Evolutionary conservation across 2,888 invertebrate genomes (phyloP).

Genomic region (Lottia scabra): DNA sequence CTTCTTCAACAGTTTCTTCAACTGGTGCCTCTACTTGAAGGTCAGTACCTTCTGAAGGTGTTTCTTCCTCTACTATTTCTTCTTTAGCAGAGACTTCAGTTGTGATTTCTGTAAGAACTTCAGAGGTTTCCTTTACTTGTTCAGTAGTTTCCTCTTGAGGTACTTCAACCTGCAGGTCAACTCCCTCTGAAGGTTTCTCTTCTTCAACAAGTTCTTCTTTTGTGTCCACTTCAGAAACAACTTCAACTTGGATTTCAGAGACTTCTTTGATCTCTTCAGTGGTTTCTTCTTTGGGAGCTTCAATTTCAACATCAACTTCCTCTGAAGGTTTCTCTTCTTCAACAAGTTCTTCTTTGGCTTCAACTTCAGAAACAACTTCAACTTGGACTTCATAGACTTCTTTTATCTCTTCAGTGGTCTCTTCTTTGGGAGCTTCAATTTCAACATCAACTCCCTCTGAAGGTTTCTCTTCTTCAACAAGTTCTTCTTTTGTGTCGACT

Average conservation of each 20-base stretch:
- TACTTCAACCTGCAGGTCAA: not conserved
- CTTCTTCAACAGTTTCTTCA: too few relatives aligned
- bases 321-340: conserved; percentile 25
- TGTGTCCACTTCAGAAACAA: conserved; percentile 2
- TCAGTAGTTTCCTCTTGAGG: conserved; percentile 28
- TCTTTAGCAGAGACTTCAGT: too few relatives aligned
- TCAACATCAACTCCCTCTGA: conserved; percentile 29
- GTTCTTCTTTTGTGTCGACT: conserved; percentile 21
- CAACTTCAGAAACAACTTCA: conserved; percentile 25
- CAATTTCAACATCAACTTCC: conserved; percentile 20
- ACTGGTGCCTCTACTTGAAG: too few relatives aligned
- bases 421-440: conserved; percentile 31
- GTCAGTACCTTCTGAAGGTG: too few relatives aligned
- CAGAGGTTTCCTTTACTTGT: not conserved
- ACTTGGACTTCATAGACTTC: conserved; percentile 17
- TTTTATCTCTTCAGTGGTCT: conserved; percentile 29
- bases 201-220: not conserved
- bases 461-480: conserved; percentile 14
- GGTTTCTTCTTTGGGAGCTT: conserved; percentile 28
- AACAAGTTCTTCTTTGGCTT: conserved; percentile 30
- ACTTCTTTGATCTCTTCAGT: conserved; percentile 24
- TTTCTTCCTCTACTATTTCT: too few relatives aligned
- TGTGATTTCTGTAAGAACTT: too few relatives aligned
- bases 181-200: conserved; percentile 3
- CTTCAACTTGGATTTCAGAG: not conserved